These are phyloP conservation scores for Gibbula magus DNA, from an alignment of 2,888 invertebrate species.

Conservation along the genomic window DNA sequence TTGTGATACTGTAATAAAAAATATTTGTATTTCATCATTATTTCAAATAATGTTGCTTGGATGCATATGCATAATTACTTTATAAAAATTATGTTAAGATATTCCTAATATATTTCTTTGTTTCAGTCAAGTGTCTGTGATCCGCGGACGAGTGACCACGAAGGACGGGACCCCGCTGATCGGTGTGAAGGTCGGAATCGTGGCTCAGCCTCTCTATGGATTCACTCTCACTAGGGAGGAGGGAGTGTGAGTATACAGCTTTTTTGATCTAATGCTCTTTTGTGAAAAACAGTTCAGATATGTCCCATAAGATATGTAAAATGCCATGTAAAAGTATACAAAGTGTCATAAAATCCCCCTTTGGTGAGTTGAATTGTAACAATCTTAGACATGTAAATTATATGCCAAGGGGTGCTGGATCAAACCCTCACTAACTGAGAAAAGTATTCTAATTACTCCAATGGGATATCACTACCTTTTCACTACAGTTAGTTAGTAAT, in stretches of 20 bases:
- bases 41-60: too few relatives aligned
- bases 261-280: neutral
- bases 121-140: slow-evolving; percentile 96
- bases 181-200: slow-evolving; percentile 97
- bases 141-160: slow-evolving; percentile 96
- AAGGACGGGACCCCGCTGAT: slow-evolving; percentile 96
- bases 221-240: slow-evolving; percentile 82
- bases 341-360: neutral
- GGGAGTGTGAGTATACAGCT: slow-evolving; percentile 72
- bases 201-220: slow-evolving; percentile 94
- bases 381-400: too few relatives aligned
- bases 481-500: too few relatives aligned
- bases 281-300: neutral
- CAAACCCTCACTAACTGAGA: too few relatives aligned
- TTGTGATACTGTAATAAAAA: too few relatives aligned
- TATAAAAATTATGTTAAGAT: too few relatives aligned
- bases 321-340: neutral
- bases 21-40: too few relatives aligned
- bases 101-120: slow-evolving; percentile 21
- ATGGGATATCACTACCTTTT: too few relatives aligned
- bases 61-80: too few relatives aligned
- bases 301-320: neutral
- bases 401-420: too few relatives aligned
- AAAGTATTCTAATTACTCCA: too few relatives aligned
- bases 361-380: too few relatives aligned